phyloP scores from a whole-genome alignment of 2,113 vertebrate species.

The Aptenodytes forsteri region DNA sequence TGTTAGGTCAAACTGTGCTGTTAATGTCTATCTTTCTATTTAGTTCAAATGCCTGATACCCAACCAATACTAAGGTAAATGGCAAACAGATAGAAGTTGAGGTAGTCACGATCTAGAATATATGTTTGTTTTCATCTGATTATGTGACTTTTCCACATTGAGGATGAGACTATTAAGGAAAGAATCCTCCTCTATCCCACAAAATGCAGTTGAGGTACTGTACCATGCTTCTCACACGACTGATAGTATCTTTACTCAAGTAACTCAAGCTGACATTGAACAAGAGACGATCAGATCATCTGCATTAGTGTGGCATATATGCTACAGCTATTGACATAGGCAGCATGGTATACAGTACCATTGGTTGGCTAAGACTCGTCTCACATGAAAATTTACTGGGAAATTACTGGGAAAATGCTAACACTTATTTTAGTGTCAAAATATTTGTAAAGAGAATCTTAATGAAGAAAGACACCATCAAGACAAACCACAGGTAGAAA shows the following conservation, averaged over 20 bases:
- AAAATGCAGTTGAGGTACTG: background rate
- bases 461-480: background rate
- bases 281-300: background rate
- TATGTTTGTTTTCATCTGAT: background rate
- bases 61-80: background rate
- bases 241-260: background rate
- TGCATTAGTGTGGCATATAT: too few relatives aligned
- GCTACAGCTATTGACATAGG: background rate
- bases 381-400: background rate
- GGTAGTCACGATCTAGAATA: background rate
- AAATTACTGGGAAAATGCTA: background rate
- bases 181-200: background rate
- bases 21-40: background rate
- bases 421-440: background rate
- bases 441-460: background rate
- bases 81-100: background rate
- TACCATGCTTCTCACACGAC: background rate
- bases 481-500: background rate
- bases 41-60: background rate
- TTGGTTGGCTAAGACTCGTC: background rate
- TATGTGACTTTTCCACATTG: background rate
- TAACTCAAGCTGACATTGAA: background rate
- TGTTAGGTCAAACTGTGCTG: background rate
- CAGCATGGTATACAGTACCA: background rate
- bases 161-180: background rate